A percentile compares a stretch with the other conserved stretches of the same genome.
Conservation (phyloP, 2,888 invertebrate genomes). For the Amblyjoppa proteus region DNA sequence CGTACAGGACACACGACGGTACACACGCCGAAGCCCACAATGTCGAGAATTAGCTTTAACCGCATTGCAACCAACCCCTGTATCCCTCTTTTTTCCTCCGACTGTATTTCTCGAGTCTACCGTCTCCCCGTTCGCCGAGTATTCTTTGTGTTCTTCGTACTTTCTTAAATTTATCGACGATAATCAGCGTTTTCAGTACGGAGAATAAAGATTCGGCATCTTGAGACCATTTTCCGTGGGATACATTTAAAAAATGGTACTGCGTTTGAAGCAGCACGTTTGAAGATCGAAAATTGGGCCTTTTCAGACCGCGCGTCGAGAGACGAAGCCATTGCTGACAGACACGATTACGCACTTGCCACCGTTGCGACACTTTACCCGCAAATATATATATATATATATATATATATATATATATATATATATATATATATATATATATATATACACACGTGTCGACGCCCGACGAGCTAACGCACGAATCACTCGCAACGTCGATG, state of each 20-base stretch:
- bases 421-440: slow-evolving; percentile 23
- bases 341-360: slow-evolving; percentile 49
- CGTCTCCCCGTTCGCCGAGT: not conserved
- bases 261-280: not conserved
- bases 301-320: slow-evolving; percentile 29
- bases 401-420: not conserved
- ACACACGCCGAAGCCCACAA: slow-evolving; percentile 8
- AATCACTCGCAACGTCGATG: slow-evolving; percentile 70
- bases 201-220: too few species aligned
- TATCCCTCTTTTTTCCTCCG: not conserved
- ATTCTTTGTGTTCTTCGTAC: not conserved
- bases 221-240: too few species aligned
- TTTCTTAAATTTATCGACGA: not conserved
- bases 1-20: slow-evolving; percentile 16
- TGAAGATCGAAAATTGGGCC: slow-evolving; percentile 7
- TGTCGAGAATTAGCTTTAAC: slow-evolving; percentile 29
- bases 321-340: slow-evolving; percentile 14
- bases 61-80: slow-evolving; percentile 9
- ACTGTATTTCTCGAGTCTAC: not conserved
- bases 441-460: not conserved
- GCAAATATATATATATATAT: slow-evolving; percentile 19
- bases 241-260: too few species aligned
- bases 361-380: slow-evolving; percentile 58
- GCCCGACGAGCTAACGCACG: slow-evolving; percentile 24
- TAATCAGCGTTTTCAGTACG: too few species aligned